These are phyloP conservation scores for Stenodema calcarata DNA, from an alignment of 2,888 invertebrate species.

Conservation along the genomic window DNA sequence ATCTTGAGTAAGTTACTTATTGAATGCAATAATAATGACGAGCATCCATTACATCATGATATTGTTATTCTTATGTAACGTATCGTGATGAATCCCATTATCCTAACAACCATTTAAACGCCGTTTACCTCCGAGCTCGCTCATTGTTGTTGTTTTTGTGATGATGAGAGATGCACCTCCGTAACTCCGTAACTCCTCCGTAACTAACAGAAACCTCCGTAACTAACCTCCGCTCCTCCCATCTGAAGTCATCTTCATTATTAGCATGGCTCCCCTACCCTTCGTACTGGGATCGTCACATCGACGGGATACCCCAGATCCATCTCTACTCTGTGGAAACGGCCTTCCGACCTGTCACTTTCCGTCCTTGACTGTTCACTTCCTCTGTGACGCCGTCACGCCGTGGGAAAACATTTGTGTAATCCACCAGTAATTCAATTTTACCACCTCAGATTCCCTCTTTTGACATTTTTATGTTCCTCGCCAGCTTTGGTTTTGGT, in stretches of 20 bases:
- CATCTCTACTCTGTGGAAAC: not conserved
- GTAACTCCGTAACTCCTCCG: not conserved
- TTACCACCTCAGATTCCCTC: too few relatives aligned
- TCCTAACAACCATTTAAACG: not conserved
- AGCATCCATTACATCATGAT: too few relatives aligned
- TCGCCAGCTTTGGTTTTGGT: too few relatives aligned
- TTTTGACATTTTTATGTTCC: too few relatives aligned
- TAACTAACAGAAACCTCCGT: too few relatives aligned
- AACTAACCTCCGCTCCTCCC: not conserved
- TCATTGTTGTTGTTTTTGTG: not conserved
- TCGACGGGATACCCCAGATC: not conserved
- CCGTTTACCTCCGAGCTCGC: not conserved
- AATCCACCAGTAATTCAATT: too few relatives aligned
- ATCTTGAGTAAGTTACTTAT: too few relatives aligned
- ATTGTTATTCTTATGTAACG: too few relatives aligned
- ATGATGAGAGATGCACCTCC: not conserved
- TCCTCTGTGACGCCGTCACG: not conserved
- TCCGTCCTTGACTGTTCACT: not conserved
- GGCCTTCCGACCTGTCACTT: not conserved
- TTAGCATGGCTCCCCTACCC: not conserved
- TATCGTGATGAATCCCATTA: too few relatives aligned
- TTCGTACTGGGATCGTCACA: not conserved
- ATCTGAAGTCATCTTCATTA: not conserved
- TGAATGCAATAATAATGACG: too few relatives aligned
- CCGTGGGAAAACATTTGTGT: not conserved